Conservation (phyloP, 2,113 vertebrate species). For the Suricata suricatta region DNA sequence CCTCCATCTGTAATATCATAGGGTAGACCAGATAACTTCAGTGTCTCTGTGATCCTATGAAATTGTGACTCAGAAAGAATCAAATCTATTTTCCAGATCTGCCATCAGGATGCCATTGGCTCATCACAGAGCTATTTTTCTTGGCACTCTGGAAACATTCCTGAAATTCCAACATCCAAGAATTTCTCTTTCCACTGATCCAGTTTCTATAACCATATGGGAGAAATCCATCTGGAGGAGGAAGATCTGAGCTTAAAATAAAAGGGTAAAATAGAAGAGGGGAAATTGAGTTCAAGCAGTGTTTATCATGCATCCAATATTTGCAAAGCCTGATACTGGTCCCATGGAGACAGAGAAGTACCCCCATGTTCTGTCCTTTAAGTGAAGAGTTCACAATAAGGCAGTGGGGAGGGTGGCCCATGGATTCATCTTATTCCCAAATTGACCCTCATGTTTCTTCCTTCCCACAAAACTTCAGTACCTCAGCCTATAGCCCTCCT, state of each 20-base stretch:
- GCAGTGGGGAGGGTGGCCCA: background rate
- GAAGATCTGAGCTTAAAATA: constrained; percentile 63
- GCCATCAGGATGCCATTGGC: constrained; percentile 75
- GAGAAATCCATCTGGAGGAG: constrained; percentile 66
- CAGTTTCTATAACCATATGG: constrained; percentile 74
- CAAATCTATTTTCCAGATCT: constrained; percentile 75
- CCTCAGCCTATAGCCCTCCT: background rate
- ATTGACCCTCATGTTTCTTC: background rate
- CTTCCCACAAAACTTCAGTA: background rate
- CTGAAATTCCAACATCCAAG: constrained; percentile 75
- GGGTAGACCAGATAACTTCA: background rate
- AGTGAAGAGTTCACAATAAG: background rate
- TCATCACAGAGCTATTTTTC: constrained; percentile 60
- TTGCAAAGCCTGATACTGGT: background rate
- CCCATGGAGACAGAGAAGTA: background rate
- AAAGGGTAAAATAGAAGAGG: constrained; percentile 52
- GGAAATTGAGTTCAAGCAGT: constrained; percentile 22
- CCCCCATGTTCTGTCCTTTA: background rate
- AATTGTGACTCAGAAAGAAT: constrained; percentile 66
- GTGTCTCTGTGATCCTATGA: constrained; percentile 34
- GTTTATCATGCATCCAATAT: background rate
- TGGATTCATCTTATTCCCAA: background rate
- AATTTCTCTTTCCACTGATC: constrained; percentile 72
- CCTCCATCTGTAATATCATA: background rate
- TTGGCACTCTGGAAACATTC: constrained; percentile 78